Conservation (phyloP, 2,888 invertebrate genomes). For the Euproctis similis region DNA sequence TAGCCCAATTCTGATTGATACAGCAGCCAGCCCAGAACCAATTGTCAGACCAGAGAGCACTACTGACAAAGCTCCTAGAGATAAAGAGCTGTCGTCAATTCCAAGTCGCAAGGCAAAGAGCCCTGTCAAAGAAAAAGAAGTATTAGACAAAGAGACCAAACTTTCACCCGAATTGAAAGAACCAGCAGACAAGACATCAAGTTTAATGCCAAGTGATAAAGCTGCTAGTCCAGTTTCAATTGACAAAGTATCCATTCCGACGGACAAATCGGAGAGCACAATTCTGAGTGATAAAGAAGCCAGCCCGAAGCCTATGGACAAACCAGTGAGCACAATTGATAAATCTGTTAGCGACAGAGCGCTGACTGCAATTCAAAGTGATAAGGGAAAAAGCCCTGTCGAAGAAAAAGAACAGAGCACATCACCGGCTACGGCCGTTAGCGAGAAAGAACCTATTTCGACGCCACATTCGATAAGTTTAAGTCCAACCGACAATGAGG, state of each 20-base stretch:
- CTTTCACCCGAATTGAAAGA: neutral
- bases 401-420: constrained; percentile 3
- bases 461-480: neutral
- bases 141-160: neutral
- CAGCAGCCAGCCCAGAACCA: too few species aligned
- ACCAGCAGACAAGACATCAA: constrained; percentile 1
- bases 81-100: neutral
- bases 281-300: too few species aligned
- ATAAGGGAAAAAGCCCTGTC: constrained; percentile 1
- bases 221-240: too few species aligned
- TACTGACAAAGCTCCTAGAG: neutral
- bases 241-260: too few species aligned
- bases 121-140: neutral
- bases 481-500: constrained; percentile 1
- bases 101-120: constrained; percentile 5
- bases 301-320: too few species aligned
- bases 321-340: neutral
- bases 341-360: constrained; percentile 2
- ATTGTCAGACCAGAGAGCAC: neutral
- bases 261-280: too few species aligned
- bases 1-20: too few species aligned
- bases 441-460: constrained; percentile 3
- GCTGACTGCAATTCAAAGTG: constrained; percentile 1
- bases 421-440: constrained; percentile 6
- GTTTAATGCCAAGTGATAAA: too few species aligned